Base-by-base conservation (phyloP, 2,888 invertebrate genomes). In the Eupithecia tripunctaria region DNA sequence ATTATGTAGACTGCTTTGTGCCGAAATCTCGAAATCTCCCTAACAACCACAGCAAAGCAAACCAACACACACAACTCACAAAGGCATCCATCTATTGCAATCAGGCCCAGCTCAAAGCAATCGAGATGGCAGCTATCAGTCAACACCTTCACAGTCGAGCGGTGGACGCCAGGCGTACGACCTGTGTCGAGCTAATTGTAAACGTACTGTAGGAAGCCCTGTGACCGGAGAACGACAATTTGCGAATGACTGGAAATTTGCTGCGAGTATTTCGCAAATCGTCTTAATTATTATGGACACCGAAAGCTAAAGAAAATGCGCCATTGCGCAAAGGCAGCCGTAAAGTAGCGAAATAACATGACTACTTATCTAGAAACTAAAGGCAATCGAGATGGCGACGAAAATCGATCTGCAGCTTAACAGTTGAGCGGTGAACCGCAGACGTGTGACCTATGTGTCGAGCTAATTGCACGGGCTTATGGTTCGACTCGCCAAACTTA, bases 61-160 rank as follows among this genome's bases (percentile, higher is more conserved):
- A 62, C 32, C 29, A 32, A 62, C 62, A 8, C 32, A 32, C 62
- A 18, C 62, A n/a, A 62, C 32, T n/a, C 62, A 62, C 32, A 62
- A 60, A 60, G 60, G 60, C 60, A 18, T 32, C 29, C 62, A 32
- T 62, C 62, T 32, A 32, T 62, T 32, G 62, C 62, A 62, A 18
- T 62, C 62, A 18, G 27, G 25, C 60, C 6, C 27, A 29, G 25
- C 15, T 51, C 51, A 51, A 51, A 51, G 51, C 62, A 62, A 62
- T 62, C 29, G 27, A 60, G 29, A 60, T 21, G 27, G 8, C 29
- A 2, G 29, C 29, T 60, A 32, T 60, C 29, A 29, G 29, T 29
- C 8, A 6, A 29, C 60, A 32, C 60, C 60, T 29, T 47, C n/a
- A 47, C n/a, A 47, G 43, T 18, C 15, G 47, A 47, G n/a, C n/a